Evolutionary conservation across 2,888 invertebrate genomes (phyloP), one percentile per base, ranked within the genome.

Genomic region (Pristionchus japonicus): DNA sequence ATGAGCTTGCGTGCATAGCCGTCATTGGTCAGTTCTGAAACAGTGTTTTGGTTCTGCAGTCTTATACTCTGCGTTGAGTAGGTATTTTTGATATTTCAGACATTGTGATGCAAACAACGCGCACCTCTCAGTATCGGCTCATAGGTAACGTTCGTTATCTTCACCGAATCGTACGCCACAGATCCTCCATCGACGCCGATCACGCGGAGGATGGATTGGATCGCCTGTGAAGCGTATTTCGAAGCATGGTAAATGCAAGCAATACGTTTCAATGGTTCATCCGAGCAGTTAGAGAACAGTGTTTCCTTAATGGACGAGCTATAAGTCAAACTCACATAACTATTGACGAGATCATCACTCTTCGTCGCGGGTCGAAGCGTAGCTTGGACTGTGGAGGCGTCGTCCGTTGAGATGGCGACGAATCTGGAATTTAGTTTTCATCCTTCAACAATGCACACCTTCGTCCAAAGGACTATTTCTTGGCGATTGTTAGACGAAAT

Each of bases 1-100:
- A 87, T 87, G 6, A 87, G 37, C 47, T 87, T 87, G 11, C 87
- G 52, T 0, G 87, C 87, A 43, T 87, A 80, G 1, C 87, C 87
- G 23, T 87, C 87, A 20, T 61, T 40, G 13, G 77, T 27, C 11
- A 87, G 61, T 11, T 23, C 87, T 87, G 49, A 47, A 86, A 20
- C 11, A 43, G 11, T 43, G 17, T 13, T 57, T 4, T 57, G 57
- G 57, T 15, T 57, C 57, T 57, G n/a, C 6, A n/a, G n/a, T n/a
- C n/a, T n/a, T n/a, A n/a, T n/a, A n/a, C n/a, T n/a, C n/a, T n/a
- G n/a, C n/a, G n/a, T n/a, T n/a, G n/a, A n/a, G n/a, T n/a, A n/a
- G n/a, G n/a, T 57, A 57, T 57, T 17, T 23, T 15, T 57, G 7
- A 57, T 3, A n/a, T 23, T 20, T 57, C 57, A 57, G 57, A 13